Percentiles rank a stretch among this genome's conserved stretches.
Conservation (phyloP, 2,113 vertebrate species). For the Eretmochelys imbricata region DNA sequence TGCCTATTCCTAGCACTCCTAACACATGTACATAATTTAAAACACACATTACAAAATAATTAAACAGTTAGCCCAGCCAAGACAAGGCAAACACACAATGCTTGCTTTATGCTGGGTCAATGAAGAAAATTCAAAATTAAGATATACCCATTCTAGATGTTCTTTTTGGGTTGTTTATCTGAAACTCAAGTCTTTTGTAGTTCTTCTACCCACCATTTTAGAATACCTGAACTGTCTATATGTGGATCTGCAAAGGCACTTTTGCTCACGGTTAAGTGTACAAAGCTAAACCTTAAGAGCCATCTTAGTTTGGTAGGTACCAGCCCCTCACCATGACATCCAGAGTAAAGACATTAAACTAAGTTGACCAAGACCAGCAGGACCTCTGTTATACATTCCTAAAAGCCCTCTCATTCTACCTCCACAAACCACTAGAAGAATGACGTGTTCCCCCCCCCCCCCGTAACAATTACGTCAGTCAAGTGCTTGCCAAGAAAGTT, state of each 20-base stretch:
- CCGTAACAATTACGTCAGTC: neutral
- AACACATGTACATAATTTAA: neutral
- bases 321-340: neutral
- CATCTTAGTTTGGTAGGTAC: neutral
- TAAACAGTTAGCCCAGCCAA: fast-evolving
- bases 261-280: neutral
- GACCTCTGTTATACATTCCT: neutral
- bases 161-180: neutral
- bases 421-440: neutral
- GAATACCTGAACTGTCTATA: neutral
- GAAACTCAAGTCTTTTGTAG: neutral
- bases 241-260: neutral
- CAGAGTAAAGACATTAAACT: neutral
- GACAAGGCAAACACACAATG: neutral
- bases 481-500: neutral
- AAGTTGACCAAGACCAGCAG: neutral
- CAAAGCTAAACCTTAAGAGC: neutral
- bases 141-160: neutral
- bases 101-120: neutral
- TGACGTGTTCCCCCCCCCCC: neutral
- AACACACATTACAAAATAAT: neutral
- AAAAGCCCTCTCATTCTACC: neutral
- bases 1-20: neutral
- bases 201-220: neutral
- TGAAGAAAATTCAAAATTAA: neutral